These are phyloP conservation scores for Spilarctia lutea DNA, from an alignment of 2,888 invertebrate genomes.

Conservation along the genomic window DNA sequence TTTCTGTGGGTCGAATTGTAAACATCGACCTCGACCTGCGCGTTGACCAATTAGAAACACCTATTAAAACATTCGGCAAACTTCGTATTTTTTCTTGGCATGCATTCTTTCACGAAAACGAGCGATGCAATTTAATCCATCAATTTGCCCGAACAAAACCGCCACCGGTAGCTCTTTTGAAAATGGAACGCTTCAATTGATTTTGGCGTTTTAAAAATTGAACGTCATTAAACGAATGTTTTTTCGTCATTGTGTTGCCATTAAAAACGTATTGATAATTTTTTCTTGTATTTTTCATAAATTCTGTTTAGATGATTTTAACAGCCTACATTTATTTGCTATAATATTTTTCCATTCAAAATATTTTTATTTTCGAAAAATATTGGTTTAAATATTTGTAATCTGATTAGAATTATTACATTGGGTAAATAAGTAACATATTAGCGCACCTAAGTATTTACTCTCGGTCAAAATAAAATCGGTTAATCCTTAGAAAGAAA, in stretches of 20 bases:
- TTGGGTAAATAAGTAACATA: not conserved
- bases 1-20: slow-evolving; percentile 53
- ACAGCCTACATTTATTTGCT: not conserved
- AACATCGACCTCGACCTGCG: slow-evolving; percentile 65
- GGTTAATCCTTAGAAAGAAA: no score
- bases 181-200: slow-evolving; percentile 66
- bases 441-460: not conserved
- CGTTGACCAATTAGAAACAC: slow-evolving; percentile 82
- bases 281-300: not conserved
- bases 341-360: not conserved
- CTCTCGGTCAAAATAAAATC: not conserved
- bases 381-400: no score
- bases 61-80: slow-evolving; percentile 76
- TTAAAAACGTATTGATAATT: slow-evolving; percentile 24
- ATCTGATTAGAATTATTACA: no score
- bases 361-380: no score
- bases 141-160: slow-evolving; percentile 74
- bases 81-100: slow-evolving; percentile 67
- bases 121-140: slow-evolving; percentile 74
- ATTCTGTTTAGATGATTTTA: not conserved
- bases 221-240: slow-evolving; percentile 52
- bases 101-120: slow-evolving; percentile 82
- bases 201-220: slow-evolving; percentile 60
- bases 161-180: slow-evolving; percentile 74
- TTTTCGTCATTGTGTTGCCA: slow-evolving; percentile 37